Conservation (phyloP, 1,140 invertebrate species). For the Pissodes strobi region DNA sequence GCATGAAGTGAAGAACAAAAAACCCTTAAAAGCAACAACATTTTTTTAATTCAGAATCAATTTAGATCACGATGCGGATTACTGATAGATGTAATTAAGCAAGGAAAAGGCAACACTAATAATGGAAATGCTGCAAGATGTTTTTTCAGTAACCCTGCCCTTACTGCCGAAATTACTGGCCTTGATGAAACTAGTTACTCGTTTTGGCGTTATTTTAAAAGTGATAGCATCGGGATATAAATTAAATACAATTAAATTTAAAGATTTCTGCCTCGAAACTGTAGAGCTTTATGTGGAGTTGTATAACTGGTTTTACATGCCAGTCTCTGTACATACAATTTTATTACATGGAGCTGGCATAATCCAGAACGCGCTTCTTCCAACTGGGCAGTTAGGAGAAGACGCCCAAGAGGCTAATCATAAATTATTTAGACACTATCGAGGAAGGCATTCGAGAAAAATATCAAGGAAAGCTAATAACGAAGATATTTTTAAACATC, state of each 20-base stretch:
- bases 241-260: constrained; percentile 11
- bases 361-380: constrained; percentile 39
- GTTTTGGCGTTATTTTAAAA: constrained; percentile 29
- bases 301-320: constrained; percentile 44
- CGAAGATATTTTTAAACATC: constrained; percentile 44
- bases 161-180: constrained; percentile 17
- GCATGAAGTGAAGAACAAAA: background rate
- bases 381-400: constrained; percentile 52
- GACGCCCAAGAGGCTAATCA: constrained; percentile 50
- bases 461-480: constrained; percentile 40
- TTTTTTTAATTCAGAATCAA: background rate
- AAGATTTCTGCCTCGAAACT: too few relatives aligned
- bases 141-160: too few relatives aligned
- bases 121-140: too few relatives aligned
- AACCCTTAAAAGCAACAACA: constrained; percentile 2
- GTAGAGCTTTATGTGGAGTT: background rate
- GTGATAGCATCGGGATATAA: constrained; percentile 14
- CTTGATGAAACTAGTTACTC: constrained; percentile 26
- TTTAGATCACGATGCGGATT: constrained; percentile 44
- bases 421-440: constrained; percentile 45
- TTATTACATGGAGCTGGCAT: constrained; percentile 46
- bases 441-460: constrained; percentile 45
- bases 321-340: constrained; percentile 43
- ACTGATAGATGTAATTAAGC: too few relatives aligned
- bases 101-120: too few relatives aligned